These are phyloP conservation scores for Gryon sp. DNA, from an alignment of 1,140 invertebrate genomes.

Conservation along the genomic window DNA sequence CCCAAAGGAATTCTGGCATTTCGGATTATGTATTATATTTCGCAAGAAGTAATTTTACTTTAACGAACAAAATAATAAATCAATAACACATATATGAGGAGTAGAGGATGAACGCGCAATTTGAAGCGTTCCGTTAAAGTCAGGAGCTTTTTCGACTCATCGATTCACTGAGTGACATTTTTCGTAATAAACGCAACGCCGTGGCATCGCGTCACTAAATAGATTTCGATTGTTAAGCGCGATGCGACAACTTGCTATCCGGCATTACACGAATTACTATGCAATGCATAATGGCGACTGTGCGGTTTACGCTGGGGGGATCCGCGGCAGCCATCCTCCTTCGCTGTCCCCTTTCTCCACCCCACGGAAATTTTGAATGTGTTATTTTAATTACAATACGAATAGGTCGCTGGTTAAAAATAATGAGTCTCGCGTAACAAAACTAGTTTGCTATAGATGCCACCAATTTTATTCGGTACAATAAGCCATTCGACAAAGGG, in stretches of 20 bases:
- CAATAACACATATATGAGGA: no score
- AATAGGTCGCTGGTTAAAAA: conserved; percentile 29
- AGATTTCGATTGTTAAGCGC: conserved; percentile 23
- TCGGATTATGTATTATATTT: conserved; percentile 52
- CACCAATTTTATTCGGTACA: conserved; percentile 10
- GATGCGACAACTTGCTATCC: conserved; percentile 30
- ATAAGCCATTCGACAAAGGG: conserved; percentile 18
- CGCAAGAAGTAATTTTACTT: conserved; percentile 43
- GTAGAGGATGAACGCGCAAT: no score
- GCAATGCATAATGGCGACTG: conserved; percentile 29
- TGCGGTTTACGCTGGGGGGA: conserved; percentile 4
- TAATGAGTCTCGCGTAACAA: conserved; percentile 21
- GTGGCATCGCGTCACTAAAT: neutral
- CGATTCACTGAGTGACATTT: conserved; percentile 30
- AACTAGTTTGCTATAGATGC: neutral
- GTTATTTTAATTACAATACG: conserved; percentile 43
- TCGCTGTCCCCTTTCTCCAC: no score
- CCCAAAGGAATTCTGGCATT: conserved; percentile 49
- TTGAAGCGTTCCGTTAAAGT: neutral
- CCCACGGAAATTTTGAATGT: conserved; percentile 25
- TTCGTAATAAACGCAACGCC: neutral
- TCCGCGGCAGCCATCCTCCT: no score
- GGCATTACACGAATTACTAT: conserved; percentile 31
- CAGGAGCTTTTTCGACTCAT: conserved; percentile 3
- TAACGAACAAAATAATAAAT: conserved; percentile 46